Evolutionary conservation across 2,113 vertebrate species (phyloP).

Genomic region (Lipotes vexillifer): DNA sequence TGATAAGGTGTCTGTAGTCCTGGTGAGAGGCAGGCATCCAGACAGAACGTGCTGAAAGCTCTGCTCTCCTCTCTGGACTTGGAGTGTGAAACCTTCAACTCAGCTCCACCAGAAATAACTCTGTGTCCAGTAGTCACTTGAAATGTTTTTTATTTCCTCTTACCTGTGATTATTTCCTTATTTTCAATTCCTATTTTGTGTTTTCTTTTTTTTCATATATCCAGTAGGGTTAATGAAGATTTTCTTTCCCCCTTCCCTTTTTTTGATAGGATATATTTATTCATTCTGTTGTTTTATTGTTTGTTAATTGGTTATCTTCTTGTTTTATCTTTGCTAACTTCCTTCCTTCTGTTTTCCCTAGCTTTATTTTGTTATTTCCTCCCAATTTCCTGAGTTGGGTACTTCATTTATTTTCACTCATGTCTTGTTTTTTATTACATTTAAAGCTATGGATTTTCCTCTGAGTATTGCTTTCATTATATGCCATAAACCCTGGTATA

Average conservation of each 20-base stretch:
- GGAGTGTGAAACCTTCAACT: neutral
- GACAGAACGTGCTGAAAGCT: too few relatives aligned
- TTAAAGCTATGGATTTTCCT: constrained; percentile 30
- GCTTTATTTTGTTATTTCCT: neutral
- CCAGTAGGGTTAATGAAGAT: neutral
- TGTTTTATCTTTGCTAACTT: neutral
- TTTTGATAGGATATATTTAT: neutral
- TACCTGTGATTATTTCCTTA: neutral
- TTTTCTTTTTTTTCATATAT: neutral
- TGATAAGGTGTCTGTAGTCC: neutral
- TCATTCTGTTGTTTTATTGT: neutral
- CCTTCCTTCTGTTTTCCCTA: neutral
- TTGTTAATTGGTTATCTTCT: neutral
- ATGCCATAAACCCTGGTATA: neutral
- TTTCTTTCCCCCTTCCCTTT: neutral
- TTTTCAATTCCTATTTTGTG: neutral
- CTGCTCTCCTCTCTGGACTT: neutral
- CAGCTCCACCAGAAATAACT: neutral
- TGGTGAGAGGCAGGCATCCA: neutral
- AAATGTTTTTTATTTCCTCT: neutral
- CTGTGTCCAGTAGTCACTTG: neutral
- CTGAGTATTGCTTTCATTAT: neutral
- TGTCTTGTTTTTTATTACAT: neutral
- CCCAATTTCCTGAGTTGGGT: neutral
- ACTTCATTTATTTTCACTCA: neutral